Base-by-base conservation (phyloP, 2,113 vertebrate species). In the Connochaetes taurinus region DNA sequence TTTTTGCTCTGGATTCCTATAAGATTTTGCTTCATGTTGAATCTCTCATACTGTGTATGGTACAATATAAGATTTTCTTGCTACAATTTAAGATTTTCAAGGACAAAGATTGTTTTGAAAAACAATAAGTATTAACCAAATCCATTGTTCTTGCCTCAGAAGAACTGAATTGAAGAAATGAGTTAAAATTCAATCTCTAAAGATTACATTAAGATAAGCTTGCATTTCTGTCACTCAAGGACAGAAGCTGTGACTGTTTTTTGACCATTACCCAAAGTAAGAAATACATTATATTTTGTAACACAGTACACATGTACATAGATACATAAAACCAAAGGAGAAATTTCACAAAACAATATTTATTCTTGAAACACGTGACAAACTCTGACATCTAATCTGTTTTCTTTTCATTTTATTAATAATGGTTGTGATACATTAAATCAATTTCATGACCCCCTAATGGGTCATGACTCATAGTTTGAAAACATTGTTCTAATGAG, bases 171-270 rank as follows among this genome's bases (percentile, higher is more conserved):
- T 93, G 92, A 93, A 50, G 27, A 95, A 93, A 81, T 82, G 87
- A 96, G 21, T 94, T 74, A 97, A 96, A 95, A 88, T 62, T 89
- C 43, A 94, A 25, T 50, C 47, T 40, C 52, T 94, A 93, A 87
- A 91, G 87, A 85, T 81, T 55, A 83, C 57, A 80, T 80, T 78
- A 84, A 84, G 52, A 86, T 76, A 92, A 94, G 55, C 12, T 81
- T 89, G 29, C 87, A 25, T 57, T 86, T 86, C n/a, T 55, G 15
- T 93, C 87, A 47, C 45, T 71, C 60, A 55, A 81, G 78, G 29
- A 78, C 19, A 83, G 91, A 88, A 86, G 47, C 71, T 82, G 58
- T 82, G 19, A 81, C 19, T 53, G 50, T 36, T 40, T 91, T 91
- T 91, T 76, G 47, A 76, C 53, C 62, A 84, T 57, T 53, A 85